Conservation (phyloP, 1,140 invertebrate species). For the Pteromalus puparum region DNA sequence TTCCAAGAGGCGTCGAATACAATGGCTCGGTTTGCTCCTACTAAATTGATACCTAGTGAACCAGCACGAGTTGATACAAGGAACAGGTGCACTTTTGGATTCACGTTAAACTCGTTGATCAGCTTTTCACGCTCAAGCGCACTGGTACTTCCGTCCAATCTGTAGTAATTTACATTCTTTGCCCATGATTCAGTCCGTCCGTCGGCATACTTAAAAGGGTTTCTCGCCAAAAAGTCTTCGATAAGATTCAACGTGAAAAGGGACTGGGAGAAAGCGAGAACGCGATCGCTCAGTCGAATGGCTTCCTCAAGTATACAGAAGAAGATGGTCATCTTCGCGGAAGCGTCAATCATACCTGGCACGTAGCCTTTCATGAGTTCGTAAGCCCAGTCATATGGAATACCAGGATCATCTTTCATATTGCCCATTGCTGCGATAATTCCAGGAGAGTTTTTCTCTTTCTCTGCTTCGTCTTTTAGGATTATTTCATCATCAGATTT, state of each 20-base stretch:
- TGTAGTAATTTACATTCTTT: conserved; percentile 92
- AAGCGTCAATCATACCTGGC: conserved; percentile 93
- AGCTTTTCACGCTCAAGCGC: conserved; percentile 95
- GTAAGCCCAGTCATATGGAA: conserved; percentile 91
- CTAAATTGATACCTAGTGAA: conserved; percentile 97
- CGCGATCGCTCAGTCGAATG: conserved; percentile 89
- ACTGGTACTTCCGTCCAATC: conserved; percentile 96
- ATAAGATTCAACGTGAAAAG: conserved; percentile 97
- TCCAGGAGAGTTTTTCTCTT: conserved; percentile 74
- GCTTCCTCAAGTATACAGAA: conserved; percentile 95
- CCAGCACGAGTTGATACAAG: conserved; percentile 98
- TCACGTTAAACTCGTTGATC: conserved; percentile 97
- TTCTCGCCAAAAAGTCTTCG: conserved; percentile 93
- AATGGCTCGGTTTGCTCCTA: conserved; percentile 97
- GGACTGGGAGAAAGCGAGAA: conserved; percentile 98
- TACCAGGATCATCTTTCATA: conserved; percentile 81
- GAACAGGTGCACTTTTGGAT: conserved; percentile 92
- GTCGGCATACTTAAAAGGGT: conserved; percentile 81
- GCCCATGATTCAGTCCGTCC: conserved; percentile 85
- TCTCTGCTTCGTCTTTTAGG: conserved; percentile 69
- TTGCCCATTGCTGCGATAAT: conserved; percentile 12
- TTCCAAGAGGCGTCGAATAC: conserved; percentile 99
- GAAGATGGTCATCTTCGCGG: conserved; percentile 96
- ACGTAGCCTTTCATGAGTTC: conserved; percentile 91
- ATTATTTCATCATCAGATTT: conserved; percentile 71